Conservation (phyloP, 2,113 vertebrate genomes). For the Ceratotherium simum region DNA sequence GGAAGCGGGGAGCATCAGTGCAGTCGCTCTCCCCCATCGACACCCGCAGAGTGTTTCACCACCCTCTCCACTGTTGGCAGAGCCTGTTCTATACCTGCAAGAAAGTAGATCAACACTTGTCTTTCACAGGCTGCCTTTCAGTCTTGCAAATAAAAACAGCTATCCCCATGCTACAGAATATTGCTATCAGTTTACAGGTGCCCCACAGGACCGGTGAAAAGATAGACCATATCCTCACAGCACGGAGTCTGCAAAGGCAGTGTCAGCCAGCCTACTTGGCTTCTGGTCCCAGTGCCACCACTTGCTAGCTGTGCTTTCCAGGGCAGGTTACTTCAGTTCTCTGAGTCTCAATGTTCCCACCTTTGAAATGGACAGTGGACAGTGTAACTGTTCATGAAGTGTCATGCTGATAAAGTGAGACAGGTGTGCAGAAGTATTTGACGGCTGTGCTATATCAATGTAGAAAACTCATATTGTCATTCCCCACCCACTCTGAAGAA, state of each 20-base stretch:
- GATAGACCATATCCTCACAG: neutral
- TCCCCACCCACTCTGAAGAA: neutral
- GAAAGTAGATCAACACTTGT: neutral
- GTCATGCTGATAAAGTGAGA: neutral
- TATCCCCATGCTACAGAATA: neutral
- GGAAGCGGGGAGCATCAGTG: rapidly evolving
- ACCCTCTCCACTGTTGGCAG: neutral
- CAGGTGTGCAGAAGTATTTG: neutral
- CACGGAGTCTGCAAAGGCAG: neutral
- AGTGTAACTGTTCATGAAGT: neutral
- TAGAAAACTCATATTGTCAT: neutral
- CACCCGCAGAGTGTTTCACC: neutral
- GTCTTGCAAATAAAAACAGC: neutral
- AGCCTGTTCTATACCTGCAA: neutral
- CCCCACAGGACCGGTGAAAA: neutral
- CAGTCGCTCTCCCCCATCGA: neutral
- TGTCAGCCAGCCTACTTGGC: neutral
- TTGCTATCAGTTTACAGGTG: neutral
- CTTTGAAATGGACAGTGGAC: neutral
- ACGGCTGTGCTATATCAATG: neutral
- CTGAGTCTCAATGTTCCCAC: neutral
- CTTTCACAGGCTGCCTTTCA: neutral
- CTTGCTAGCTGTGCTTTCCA: neutral
- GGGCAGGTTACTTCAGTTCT: neutral
- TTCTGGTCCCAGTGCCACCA: neutral